These are phyloP conservation scores for Neodiprion pinetum DNA, from an alignment of 1,140 invertebrate species.

Conservation along the genomic window DNA sequence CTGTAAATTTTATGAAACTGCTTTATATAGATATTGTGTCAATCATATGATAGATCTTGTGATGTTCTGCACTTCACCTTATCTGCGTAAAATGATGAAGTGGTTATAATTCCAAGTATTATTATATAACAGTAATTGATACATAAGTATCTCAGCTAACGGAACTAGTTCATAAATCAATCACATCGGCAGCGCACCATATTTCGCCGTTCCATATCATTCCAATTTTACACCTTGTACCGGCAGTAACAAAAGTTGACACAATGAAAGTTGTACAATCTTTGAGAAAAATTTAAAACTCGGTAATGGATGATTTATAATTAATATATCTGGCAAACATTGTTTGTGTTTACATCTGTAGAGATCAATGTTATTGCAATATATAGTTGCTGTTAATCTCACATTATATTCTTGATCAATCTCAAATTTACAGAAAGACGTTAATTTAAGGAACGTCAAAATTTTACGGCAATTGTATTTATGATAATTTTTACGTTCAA, in stretches of 20 bases:
- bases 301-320: not conserved
- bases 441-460: not conserved
- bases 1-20: no score
- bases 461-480: not conserved
- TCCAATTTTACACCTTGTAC: not conserved
- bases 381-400: not conserved
- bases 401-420: not conserved
- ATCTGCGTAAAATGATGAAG: not conserved
- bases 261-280: not conserved
- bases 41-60: no score
- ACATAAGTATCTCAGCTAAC: not conserved
- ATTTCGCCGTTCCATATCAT: not conserved
- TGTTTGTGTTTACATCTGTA: not conserved
- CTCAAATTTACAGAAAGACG: no score
- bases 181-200: not conserved
- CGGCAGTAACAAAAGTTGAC: not conserved
- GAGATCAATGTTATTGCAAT: not conserved
- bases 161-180: not conserved
- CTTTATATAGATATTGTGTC: no score
- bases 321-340: not conserved
- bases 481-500: not conserved
- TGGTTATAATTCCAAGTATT: not conserved
- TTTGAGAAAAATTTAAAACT: not conserved
- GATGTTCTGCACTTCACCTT: no score
- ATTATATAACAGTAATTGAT: not conserved